Percentiles rank a stretch among this genome's conserved stretches.
Evolutionary conservation across 2,797 vertebrate species (phyloP).

Genomic region (Apogon talboti): DNA sequence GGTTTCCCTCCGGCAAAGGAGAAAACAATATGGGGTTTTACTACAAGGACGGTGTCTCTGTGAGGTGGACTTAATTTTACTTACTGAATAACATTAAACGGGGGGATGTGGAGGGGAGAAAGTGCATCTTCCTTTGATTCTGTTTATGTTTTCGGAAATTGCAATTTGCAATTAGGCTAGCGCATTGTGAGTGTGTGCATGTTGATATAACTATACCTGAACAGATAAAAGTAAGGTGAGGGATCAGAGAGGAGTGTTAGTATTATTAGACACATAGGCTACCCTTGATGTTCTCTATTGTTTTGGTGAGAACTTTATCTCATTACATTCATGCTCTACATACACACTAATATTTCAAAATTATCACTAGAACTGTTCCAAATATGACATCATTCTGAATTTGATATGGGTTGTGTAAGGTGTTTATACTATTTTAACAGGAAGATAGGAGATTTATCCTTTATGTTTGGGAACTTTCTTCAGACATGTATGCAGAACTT

Average conservation of each 20-base stretch:
- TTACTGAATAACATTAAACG: constrained; percentile 72
- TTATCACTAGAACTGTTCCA: too few species aligned
- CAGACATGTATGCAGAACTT: too few species aligned
- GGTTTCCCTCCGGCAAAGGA: constrained; percentile 44
- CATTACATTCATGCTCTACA: too few species aligned
- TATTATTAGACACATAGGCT: constrained; percentile 25
- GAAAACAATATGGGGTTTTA: constrained; percentile 53
- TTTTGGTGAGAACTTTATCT: constrained; percentile 26
- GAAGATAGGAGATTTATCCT: too few species aligned
- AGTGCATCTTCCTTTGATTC: constrained; percentile 78
- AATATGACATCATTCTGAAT: too few species aligned
- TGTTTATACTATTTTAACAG: too few species aligned
- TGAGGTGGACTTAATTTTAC: constrained; percentile 58
- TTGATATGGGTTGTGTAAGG: too few species aligned
- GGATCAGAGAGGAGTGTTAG: constrained; percentile 80
- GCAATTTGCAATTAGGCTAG: constrained; percentile 81
- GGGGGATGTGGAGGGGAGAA: constrained; percentile 41
- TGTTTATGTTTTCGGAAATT: constrained; percentile 78
- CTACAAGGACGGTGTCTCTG: constrained; percentile 49
- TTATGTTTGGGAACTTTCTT: too few species aligned
- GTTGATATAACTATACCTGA: constrained; percentile 77
- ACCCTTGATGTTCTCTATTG: constrained; percentile 62
- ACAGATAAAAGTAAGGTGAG: constrained; percentile 83
- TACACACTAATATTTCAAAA: too few species aligned
- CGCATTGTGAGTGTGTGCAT: constrained; percentile 40